These are phyloP conservation scores for Herpetotheres cachinnans DNA, from an alignment of 2,113 vertebrate species.

Conservation along the genomic window DNA sequence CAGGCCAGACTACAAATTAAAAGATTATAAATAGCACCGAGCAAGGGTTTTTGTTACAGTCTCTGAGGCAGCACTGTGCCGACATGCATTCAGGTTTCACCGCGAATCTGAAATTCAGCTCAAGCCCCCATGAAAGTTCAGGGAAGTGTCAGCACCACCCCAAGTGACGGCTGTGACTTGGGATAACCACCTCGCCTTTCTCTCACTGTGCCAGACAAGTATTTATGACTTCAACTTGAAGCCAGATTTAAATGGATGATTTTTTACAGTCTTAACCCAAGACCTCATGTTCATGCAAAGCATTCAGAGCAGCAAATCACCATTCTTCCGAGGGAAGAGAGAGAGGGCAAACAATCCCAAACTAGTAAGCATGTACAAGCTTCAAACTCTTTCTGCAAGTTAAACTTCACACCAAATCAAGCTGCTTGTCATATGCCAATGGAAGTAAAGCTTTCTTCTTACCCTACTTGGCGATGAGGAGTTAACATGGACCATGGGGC, in stretches of 20 bases:
- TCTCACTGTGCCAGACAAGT: background rate
- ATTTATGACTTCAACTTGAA: background rate
- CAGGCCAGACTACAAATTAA: slow-evolving; percentile 40
- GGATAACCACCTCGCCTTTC: background rate
- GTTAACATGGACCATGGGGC: background rate
- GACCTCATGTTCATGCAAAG: background rate
- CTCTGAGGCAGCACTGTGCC: background rate
- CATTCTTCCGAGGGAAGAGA: background rate
- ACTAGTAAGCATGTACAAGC: background rate
- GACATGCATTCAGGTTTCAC: slow-evolving; percentile 8
- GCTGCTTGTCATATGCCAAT: background rate
- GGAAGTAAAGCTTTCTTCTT: background rate
- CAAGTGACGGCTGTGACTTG: background rate
- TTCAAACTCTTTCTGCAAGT: background rate
- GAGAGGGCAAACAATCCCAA: background rate
- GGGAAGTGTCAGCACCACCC: background rate
- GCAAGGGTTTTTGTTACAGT: background rate
- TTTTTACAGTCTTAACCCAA: background rate
- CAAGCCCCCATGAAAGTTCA: background rate
- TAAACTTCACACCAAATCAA: background rate
- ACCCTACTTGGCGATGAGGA: background rate
- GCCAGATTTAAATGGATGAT: background rate
- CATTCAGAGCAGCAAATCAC: background rate
- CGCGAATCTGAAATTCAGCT: background rate
- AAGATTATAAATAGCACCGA: slow-evolving; percentile 12